Conservation (phyloP, 2,113 vertebrate species). For the Cryptomyrus ogoouensis region DNA sequence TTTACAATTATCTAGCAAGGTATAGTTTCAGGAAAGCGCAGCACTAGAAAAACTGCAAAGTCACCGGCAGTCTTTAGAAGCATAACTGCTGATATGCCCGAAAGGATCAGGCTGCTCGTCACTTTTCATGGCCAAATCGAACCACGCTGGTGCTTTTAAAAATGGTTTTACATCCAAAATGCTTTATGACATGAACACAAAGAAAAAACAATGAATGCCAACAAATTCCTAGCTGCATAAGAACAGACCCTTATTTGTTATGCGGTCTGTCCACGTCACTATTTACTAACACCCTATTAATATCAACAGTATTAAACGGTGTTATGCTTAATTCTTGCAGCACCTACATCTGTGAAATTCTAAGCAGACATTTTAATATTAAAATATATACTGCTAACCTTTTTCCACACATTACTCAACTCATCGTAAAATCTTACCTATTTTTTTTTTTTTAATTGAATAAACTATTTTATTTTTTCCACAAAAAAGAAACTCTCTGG, state of each 20-base stretch:
- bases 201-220: neutral
- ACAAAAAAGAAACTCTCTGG: neutral
- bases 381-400: neutral
- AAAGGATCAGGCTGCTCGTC: neutral
- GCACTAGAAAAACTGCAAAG: neutral
- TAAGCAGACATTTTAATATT: slow-evolving; percentile 7
- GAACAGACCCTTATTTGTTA: neutral
- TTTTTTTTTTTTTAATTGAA: neutral
- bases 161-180: neutral
- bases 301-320: neutral
- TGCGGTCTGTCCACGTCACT: neutral
- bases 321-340: neutral
- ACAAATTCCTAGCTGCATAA: neutral
- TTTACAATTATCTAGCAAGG: slow-evolving; percentile 37
- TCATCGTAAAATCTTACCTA: neutral
- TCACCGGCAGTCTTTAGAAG: neutral
- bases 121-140: neutral
- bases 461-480: neutral
- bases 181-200: neutral
- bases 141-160: neutral
- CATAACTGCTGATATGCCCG: neutral
- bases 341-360: neutral
- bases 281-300: neutral
- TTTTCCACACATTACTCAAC: neutral
- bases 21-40: slow-evolving; percentile 29